phyloP scores from a whole-genome alignment of 2,888 invertebrate genomes.

The Netelia melanura region DNA sequence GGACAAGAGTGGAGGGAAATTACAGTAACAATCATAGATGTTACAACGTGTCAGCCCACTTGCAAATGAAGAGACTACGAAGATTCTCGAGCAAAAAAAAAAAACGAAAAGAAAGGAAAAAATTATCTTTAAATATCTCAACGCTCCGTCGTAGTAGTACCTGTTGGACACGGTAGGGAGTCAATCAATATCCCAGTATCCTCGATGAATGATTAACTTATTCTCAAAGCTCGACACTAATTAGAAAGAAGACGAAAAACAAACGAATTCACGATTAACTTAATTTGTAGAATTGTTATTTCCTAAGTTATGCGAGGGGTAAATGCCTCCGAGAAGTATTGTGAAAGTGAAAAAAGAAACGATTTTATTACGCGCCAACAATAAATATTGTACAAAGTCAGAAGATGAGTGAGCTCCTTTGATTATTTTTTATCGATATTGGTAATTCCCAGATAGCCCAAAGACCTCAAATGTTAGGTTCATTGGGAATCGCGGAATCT shows the following conservation, averaged over 20 bases:
- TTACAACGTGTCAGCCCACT: neutral
- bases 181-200: constrained; percentile 47
- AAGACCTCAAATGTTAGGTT: constrained; percentile 42
- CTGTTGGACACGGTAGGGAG: constrained; percentile 45
- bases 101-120: constrained; percentile 47
- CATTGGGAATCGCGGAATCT: constrained; percentile 87
- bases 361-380: constrained; percentile 77
- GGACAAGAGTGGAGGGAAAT: constrained; percentile 48
- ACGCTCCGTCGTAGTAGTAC: constrained; percentile 41
- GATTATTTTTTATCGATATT: constrained; percentile 8
- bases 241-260: constrained; percentile 55
- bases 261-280: constrained; percentile 67
- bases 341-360: constrained; percentile 74
- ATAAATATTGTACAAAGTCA: constrained; percentile 78
- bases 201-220: constrained; percentile 69
- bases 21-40: constrained; percentile 25
- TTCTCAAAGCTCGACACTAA: constrained; percentile 71
- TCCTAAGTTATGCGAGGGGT: constrained; percentile 73
- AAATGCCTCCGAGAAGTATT: constrained; percentile 75
- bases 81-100: constrained; percentile 29
- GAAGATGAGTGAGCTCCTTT: constrained; percentile 14
- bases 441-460: neutral
- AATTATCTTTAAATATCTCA: constrained; percentile 58
- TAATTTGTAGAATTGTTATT: constrained; percentile 73
- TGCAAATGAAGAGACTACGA: constrained; percentile 20